Conservation (phyloP, 2,888 invertebrate genomes). For the Odontocerum albicorne region DNA sequence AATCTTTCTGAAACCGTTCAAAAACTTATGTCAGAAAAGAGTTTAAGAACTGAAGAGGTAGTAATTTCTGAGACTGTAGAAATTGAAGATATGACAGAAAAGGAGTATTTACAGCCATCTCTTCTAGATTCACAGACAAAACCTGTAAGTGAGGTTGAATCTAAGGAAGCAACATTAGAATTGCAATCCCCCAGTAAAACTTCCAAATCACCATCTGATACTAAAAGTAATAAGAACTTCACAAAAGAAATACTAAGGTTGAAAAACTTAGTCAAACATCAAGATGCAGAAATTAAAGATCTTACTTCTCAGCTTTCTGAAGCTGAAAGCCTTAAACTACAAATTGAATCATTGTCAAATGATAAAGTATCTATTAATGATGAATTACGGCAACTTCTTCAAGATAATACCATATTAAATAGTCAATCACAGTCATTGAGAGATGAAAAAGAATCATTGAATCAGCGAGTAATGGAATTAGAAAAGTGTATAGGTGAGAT, state of each 20-base stretch:
- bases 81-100: constrained; percentile 44
- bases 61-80: constrained; percentile 28
- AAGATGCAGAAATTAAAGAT: constrained; percentile 49
- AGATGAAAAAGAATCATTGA: constrained; percentile 42
- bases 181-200: constrained; percentile 39
- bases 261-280: constrained; percentile 55
- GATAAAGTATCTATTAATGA: constrained; percentile 12
- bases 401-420: constrained; percentile 43
- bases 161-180: constrained; percentile 1
- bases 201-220: constrained; percentile 44
- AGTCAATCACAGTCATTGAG: constrained; percentile 43
- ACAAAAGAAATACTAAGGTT: constrained; percentile 57
- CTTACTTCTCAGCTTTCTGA: constrained; percentile 37
- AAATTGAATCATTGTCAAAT: constrained; percentile 41
- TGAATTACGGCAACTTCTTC: constrained; percentile 36
- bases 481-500: constrained; percentile 36
- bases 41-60: constrained; percentile 29
- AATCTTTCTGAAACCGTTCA: constrained; percentile 38
- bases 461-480: constrained; percentile 40
- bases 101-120: constrained; percentile 44
- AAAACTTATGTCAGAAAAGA: constrained; percentile 38
- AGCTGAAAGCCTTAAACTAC: constrained; percentile 40
- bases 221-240: constrained; percentile 53
- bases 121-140: constrained; percentile 41
- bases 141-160: constrained; percentile 3